A percentile compares a stretch with the other conserved stretches of the same genome.
These are phyloP conservation scores for Xestia xanthographa DNA, from an alignment of 2,888 invertebrate species.

Conservation along the genomic window DNA sequence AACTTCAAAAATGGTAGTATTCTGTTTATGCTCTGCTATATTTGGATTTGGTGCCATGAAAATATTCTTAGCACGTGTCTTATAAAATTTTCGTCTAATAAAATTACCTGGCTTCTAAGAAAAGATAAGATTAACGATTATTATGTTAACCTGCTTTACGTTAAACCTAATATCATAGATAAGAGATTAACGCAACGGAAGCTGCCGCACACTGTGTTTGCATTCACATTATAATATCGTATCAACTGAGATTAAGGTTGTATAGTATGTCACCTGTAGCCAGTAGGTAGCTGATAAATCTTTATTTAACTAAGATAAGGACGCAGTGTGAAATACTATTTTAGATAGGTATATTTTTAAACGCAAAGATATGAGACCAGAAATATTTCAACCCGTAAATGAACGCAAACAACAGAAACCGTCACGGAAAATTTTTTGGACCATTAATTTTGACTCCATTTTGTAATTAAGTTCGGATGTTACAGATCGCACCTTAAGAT, in stretches of 20 bases:
- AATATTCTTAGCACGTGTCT: slow-evolving; percentile 5
- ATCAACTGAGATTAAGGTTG: slow-evolving; percentile 84
- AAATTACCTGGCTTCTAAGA: slow-evolving; percentile 45
- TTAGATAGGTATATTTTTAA: slow-evolving; percentile 32
- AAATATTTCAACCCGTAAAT: slow-evolving; percentile 23
- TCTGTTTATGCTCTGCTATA: background rate
- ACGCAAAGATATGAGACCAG: slow-evolving; percentile 17
- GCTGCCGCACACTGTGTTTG: slow-evolving; percentile 86
- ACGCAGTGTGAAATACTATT: slow-evolving; percentile 74
- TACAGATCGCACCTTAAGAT: slow-evolving; percentile 36
- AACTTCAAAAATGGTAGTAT: background rate
- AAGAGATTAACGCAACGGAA: slow-evolving; percentile 87
- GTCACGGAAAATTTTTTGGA: slow-evolving; percentile 10
- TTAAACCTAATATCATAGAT: slow-evolving; percentile 76
- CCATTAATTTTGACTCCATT: slow-evolving; percentile 33
- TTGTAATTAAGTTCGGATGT: slow-evolving; percentile 41
- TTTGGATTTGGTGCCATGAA: background rate
- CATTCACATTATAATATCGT: slow-evolving; percentile 81
- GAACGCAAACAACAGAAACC: background rate
- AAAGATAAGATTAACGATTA: slow-evolving; percentile 73
- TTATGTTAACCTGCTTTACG: slow-evolving; percentile 76
- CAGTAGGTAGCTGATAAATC: slow-evolving; percentile 83
- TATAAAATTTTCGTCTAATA: slow-evolving; percentile 27
- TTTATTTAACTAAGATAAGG: slow-evolving; percentile 84
- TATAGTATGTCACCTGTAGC: slow-evolving; percentile 86